Evolutionary conservation across 2,113 vertebrate species (phyloP).

Genomic region (Mesocricetus auratus): DNA sequence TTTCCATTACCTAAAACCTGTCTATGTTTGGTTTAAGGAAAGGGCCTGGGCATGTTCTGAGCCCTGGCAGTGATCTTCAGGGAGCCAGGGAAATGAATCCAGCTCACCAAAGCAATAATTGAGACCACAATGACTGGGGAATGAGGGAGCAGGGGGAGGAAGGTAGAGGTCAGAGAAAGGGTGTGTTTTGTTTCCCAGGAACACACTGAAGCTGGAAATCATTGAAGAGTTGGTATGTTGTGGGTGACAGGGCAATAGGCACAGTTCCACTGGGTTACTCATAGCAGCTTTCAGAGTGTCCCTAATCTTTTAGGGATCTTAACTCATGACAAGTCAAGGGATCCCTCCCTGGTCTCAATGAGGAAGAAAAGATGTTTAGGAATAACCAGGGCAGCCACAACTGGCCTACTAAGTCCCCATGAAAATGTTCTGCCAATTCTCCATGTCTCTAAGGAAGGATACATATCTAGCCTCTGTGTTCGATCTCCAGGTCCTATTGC

Average conservation of each 20-base stretch:
- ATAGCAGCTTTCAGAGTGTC: background rate
- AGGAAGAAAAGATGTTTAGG: background rate
- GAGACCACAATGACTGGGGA: background rate
- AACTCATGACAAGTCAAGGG: background rate
- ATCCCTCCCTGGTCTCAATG: background rate
- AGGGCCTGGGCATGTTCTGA: background rate
- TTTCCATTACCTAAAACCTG: background rate
- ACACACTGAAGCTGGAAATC: background rate
- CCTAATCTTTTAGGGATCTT: background rate
- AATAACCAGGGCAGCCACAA: background rate
- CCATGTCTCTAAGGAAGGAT: background rate
- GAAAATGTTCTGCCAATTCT: background rate
- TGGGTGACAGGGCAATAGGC: background rate
- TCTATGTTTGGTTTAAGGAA: constrained; percentile 36
- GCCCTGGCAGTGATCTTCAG: background rate
- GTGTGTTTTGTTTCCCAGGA: background rate
- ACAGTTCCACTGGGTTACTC: background rate
- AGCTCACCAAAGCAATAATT: background rate
- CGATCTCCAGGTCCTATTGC: background rate
- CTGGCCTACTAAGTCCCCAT: fast-evolving
- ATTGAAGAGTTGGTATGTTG: background rate
- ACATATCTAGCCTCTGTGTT: background rate
- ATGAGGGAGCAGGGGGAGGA: background rate
- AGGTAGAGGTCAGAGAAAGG: background rate
- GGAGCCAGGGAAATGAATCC: background rate